phyloP scores from a whole-genome alignment of 2,113 vertebrate species.

The Gadus macrocephalus region DNA sequence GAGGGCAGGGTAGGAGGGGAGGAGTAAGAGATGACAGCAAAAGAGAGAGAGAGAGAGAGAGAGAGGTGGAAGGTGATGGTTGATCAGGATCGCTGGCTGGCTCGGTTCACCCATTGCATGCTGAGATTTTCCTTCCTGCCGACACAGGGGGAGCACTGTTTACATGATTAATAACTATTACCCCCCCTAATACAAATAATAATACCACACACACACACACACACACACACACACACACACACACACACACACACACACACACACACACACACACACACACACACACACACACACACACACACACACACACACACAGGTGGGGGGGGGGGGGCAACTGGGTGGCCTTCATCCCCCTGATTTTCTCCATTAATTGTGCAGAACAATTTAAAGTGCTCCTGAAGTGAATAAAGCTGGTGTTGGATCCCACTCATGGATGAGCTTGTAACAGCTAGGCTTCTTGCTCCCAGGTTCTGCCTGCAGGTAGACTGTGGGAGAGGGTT shows the following conservation, averaged over 20 bases:
- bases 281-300: slow-evolving; percentile 10
- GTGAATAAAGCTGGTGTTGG: no score
- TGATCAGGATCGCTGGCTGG: neutral
- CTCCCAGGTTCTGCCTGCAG: no score
- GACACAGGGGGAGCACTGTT: neutral
- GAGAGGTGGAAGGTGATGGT: slow-evolving; percentile 15
- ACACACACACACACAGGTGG: neutral
- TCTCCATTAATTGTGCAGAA: no score
- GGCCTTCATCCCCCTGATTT: no score
- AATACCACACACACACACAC: no score
- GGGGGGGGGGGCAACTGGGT: neutral
- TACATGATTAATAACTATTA: neutral
- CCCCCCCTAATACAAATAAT: no score
- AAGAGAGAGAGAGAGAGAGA: slow-evolving; percentile 19
- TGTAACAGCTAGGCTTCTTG: no score
- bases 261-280: neutral
- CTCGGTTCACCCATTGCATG: slow-evolving; percentile 1
- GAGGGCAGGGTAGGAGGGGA: neutral
- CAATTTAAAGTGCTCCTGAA: no score
- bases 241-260: slow-evolving; percentile 4
- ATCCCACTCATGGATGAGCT: no score
- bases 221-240: no score
- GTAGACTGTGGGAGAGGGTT: no score
- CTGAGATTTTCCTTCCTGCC: neutral
- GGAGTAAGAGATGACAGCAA: neutral